Base-by-base conservation (phyloP, 2,888 invertebrate genomes). In the Trachelus iudaicus region DNA sequence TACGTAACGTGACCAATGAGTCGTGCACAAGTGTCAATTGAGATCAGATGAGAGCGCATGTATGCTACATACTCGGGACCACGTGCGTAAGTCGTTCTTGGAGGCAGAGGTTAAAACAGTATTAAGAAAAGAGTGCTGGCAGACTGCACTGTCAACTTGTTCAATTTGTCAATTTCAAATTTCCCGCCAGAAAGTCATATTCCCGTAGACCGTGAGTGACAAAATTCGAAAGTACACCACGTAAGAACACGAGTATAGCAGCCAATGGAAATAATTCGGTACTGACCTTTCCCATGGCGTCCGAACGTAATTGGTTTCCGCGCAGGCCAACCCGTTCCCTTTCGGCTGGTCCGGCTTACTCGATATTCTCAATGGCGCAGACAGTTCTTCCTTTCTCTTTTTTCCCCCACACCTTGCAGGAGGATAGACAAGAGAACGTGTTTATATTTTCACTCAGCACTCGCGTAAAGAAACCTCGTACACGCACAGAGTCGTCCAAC, bases 261-360 rank as follows among this genome's bases (percentile, higher is more conserved):
- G 56, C 23, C 56, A 2, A 15, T 56, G 56, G 23, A 23, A 23
- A 56, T 56, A 56, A 23, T 56, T 56, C 56, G 15, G 3, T 71
- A 71, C 71, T 71, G 71, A 71, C 71, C 71, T 71, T 34, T 71
- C 71, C 33, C 71, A 71, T 34, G 31, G 33, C 71, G 71, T 71
- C 23, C 4, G 71, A 30, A 71, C 71, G 71, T 71, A 34, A 71
- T n/a, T n/a, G 71, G 71, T 23, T 71, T 71, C 31, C 71, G 23
- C 71, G 33, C 71, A 34, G 31, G 31, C 30, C 71, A 31, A 71
- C 71, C 23, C 56, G 56, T 23, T 56, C 23, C 23, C 56, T 56
- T 56, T 56, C 23, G 56, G 40, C 23, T 40, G 40, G 40, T 40
- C 40, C 40, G 40, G 23, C 56, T 56, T 56, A 23, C 23, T 56